Evolutionary conservation across 2,113 vertebrate species (phyloP).

Genomic region (Melanocharis versteri): DNA sequence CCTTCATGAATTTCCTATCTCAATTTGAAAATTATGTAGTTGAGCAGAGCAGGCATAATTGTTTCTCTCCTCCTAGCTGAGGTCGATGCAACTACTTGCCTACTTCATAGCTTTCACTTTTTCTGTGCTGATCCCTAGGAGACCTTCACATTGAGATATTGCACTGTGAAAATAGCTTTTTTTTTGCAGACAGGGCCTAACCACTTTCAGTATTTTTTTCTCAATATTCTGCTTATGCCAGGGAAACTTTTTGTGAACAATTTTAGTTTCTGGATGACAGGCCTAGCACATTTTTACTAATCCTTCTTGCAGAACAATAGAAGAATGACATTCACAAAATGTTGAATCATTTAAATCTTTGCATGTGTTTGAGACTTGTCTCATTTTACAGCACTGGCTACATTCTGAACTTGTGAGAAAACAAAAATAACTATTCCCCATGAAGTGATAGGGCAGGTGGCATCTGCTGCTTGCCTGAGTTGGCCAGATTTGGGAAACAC

Average conservation of each 20-base stretch:
- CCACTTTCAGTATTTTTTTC: background rate
- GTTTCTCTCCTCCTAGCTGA: background rate
- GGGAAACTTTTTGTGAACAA: background rate
- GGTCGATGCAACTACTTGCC: fast-evolving
- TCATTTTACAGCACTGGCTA: background rate
- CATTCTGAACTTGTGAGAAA: background rate
- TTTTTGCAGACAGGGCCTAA: background rate
- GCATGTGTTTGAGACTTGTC: background rate
- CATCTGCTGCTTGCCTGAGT: background rate
- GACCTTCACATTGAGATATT: background rate
- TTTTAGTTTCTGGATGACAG: background rate
- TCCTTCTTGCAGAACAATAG: background rate
- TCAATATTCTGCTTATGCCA: background rate
- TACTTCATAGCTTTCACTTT: background rate
- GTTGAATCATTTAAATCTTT: background rate
- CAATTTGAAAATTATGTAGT: background rate
- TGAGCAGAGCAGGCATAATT: background rate
- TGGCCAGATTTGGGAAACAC: background rate
- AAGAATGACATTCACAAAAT: background rate
- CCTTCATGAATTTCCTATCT: background rate
- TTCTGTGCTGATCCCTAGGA: background rate
- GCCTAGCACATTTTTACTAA: background rate
- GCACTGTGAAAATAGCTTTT: background rate
- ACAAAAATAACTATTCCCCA: background rate
- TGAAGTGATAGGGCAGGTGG: background rate